Evolutionary conservation across 1,140 invertebrate species (phyloP).

Genomic region (Venustaconcha ellipsiformis): DNA sequence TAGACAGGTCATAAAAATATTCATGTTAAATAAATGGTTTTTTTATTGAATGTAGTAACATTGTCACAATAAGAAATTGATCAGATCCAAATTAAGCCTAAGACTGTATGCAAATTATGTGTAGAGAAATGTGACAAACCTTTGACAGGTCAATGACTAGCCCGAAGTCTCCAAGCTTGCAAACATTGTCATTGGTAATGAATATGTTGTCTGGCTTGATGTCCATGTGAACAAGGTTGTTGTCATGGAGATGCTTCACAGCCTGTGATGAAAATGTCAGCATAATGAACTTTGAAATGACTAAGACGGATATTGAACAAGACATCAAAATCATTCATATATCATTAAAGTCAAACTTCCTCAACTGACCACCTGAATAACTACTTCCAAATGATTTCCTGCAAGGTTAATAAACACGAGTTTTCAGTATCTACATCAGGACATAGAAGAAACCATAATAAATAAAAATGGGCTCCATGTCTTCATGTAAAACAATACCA

Average conservation of each 20-base stretch:
- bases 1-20: too few relatives aligned
- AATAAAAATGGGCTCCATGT: too few relatives aligned
- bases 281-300: background rate
- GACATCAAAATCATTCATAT: background rate
- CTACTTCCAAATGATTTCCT: too few relatives aligned
- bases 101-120: too few relatives aligned
- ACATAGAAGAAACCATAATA: background rate
- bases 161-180: constrained; percentile 83
- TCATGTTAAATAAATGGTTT: too few relatives aligned
- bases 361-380: background rate
- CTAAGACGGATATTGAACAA: background rate
- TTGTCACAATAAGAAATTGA: too few relatives aligned
- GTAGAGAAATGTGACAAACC: constrained; percentile 60
- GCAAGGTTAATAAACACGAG: too few relatives aligned
- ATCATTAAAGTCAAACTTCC: constrained; percentile 1
- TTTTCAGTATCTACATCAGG: too few relatives aligned
- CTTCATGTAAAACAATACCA: too few relatives aligned
- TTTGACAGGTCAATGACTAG: constrained; percentile 77
- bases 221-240: constrained; percentile 80
- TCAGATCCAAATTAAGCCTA: too few relatives aligned
- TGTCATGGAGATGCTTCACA: constrained; percentile 77
- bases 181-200: constrained; percentile 73
- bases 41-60: too few relatives aligned
- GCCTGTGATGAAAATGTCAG: constrained; percentile 65
- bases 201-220: constrained; percentile 85